Evolutionary conservation across 2,113 vertebrate species (phyloP).

Genomic region (Mionectes macconnelli): DNA sequence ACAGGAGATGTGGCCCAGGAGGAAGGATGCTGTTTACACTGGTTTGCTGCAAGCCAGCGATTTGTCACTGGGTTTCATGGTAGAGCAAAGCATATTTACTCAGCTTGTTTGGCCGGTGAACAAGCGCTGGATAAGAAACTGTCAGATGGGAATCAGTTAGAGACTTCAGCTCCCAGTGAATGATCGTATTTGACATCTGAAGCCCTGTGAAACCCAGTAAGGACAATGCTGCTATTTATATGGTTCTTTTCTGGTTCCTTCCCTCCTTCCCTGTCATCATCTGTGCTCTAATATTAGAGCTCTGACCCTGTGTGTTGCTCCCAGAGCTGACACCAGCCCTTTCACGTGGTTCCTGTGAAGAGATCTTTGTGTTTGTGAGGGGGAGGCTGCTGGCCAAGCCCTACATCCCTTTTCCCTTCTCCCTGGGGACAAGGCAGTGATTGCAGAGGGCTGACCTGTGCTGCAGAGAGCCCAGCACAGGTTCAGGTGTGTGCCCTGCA

Average conservation of each 20-base stretch:
- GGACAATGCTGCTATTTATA: conserved; percentile 40
- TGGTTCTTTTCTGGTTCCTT: neutral
- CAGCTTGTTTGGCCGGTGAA: conserved; percentile 12
- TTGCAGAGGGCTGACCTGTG: neutral
- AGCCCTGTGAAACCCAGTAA: neutral
- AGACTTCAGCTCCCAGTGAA: neutral
- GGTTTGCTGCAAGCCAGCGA: neutral
- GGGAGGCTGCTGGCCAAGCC: neutral
- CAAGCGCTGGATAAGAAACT: conserved; percentile 53
- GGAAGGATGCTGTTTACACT: neutral
- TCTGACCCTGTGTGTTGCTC: neutral
- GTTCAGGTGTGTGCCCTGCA: neutral
- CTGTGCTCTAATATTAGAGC: neutral
- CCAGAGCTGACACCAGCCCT: neutral
- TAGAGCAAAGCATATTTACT: conserved; percentile 44
- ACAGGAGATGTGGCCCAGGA: neutral
- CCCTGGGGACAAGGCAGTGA: fast-evolving
- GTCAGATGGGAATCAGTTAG: conserved; percentile 52
- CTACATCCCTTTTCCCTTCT: neutral
- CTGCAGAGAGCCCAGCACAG: neutral
- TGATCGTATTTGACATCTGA: neutral
- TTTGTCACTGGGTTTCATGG: neutral
- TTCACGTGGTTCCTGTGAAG: neutral
- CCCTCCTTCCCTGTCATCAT: neutral
- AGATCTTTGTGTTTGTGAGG: neutral